These are phyloP conservation scores for Taenioides sp. DNA, from an alignment of 2,797 vertebrate genomes.

Conservation along the genomic window DNA sequence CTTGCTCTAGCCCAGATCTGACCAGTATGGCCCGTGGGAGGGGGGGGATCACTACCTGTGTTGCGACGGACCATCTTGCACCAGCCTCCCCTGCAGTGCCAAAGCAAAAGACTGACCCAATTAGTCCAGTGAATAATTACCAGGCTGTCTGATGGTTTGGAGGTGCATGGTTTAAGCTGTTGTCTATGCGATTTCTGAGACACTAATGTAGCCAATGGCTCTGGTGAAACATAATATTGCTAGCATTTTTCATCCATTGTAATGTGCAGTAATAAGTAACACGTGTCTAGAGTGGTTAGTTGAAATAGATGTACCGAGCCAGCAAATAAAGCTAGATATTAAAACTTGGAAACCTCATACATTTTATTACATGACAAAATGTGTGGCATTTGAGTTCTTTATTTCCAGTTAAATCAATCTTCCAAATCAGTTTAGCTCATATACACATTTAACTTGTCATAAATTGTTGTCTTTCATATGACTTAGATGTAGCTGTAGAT, in stretches of 20 bases:
- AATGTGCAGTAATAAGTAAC: conserved; percentile 8
- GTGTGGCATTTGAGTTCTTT: background rate
- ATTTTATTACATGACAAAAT: background rate
- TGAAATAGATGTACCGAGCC: background rate
- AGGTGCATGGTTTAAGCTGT: conserved; percentile 17
- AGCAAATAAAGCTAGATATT: background rate
- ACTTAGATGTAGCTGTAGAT: background rate
- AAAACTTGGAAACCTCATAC: background rate
- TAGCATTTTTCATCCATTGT: conserved; percentile 32
- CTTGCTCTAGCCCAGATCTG: conserved; percentile 49
- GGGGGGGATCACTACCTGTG: conserved; percentile 58
- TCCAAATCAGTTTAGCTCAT: no score
- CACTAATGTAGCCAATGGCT: conserved; percentile 24
- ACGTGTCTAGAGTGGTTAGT: background rate
- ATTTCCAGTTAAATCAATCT: background rate
- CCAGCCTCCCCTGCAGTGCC: conserved; percentile 44
- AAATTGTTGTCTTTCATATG: background rate
- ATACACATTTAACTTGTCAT: background rate
- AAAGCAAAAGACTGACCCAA: conserved; percentile 72
- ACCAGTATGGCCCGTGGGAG: conserved; percentile 37
- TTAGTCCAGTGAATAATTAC: conserved; percentile 74
- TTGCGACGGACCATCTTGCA: conserved; percentile 66
- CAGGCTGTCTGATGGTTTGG: conserved; percentile 49
- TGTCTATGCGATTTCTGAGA: background rate
- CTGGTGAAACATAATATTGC: conserved; percentile 36